A percentile compares a stretch with the other conserved stretches of the same genome.
phyloP scores from a whole-genome alignment of 2,888 invertebrate species.

The Caenorhabditis afra region DNA sequence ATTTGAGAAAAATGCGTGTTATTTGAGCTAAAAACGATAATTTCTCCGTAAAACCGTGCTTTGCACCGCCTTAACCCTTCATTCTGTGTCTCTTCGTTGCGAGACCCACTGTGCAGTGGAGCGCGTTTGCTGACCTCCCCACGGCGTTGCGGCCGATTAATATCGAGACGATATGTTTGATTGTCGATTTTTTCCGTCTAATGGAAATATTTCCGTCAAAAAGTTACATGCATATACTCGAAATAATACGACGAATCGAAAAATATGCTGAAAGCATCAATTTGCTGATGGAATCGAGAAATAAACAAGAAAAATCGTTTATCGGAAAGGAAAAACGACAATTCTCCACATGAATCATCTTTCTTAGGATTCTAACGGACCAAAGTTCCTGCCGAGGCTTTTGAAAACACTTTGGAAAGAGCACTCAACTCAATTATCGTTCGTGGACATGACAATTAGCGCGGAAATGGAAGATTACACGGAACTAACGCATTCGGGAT shows the following conservation, averaged over 20 bases:
- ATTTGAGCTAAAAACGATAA: conserved; percentile 3
- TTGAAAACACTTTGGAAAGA: conserved; percentile 30
- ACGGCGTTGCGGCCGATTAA: background rate
- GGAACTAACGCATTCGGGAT: conserved; percentile 35
- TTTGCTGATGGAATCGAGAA: too few species aligned
- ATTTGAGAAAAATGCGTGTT: background rate
- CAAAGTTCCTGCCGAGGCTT: conserved; percentile 28
- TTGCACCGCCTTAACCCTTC: conserved; percentile 45
- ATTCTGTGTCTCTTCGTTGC: conserved; percentile 36
- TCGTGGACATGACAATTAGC: conserved; percentile 27
- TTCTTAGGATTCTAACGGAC: background rate
- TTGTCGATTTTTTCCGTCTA: too few species aligned
- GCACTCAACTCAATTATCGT: conserved; percentile 49
- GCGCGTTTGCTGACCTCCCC: conserved; percentile 12
- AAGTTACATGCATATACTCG: too few species aligned
- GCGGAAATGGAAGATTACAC: conserved; percentile 21
- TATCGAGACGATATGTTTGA: too few species aligned
- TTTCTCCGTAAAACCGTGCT: conserved; percentile 23
- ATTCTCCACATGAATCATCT: background rate
- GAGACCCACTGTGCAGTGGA: conserved; percentile 41
- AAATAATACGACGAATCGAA: too few species aligned
- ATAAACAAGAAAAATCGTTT: too few species aligned
- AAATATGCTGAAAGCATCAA: too few species aligned
- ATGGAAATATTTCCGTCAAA: too few species aligned
- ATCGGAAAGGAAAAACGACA: too few species aligned